These are phyloP conservation scores for Boloria selene DNA, from an alignment of 2,888 invertebrate genomes.

Conservation along the genomic window DNA sequence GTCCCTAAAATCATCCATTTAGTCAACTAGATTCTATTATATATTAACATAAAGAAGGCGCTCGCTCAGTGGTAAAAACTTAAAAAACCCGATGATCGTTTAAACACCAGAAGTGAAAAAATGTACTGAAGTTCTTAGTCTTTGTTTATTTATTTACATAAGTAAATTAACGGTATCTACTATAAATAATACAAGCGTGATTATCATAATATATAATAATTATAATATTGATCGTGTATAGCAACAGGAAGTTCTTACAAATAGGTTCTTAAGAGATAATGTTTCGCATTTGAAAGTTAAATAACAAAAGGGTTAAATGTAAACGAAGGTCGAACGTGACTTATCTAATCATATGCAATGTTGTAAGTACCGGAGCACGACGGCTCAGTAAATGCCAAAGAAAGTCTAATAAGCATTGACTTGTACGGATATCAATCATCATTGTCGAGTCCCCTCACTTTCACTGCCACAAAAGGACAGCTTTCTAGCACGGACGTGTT, in stretches of 20 bases:
- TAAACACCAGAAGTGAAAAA: too few relatives aligned
- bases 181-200: too few relatives aligned
- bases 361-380: conserved; percentile 6
- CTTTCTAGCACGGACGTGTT: conserved; percentile 62
- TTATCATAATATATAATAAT: neutral
- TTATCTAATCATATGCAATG: neutral
- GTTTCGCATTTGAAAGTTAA: conserved; percentile 5
- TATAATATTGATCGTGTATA: neutral
- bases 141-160: too few relatives aligned
- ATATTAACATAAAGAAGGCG: too few relatives aligned
- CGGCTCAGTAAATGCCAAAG: conserved; percentile 48
- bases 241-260: neutral
- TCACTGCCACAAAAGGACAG: conserved; percentile 68
- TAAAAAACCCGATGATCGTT: too few relatives aligned
- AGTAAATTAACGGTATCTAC: too few relatives aligned
- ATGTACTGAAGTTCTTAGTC: too few relatives aligned
- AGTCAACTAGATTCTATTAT: too few relatives aligned
- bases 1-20: too few relatives aligned
- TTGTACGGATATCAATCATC: conserved; percentile 56
- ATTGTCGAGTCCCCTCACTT: conserved; percentile 54
- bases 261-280: neutral
- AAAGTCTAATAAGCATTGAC: conserved; percentile 48
- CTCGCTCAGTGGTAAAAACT: too few relatives aligned
- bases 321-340: conserved; percentile 17
- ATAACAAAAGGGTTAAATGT: conserved; percentile 10